phyloP scores from a whole-genome alignment of 2,797 vertebrate species.

The Smutsia gigantea region DNA sequence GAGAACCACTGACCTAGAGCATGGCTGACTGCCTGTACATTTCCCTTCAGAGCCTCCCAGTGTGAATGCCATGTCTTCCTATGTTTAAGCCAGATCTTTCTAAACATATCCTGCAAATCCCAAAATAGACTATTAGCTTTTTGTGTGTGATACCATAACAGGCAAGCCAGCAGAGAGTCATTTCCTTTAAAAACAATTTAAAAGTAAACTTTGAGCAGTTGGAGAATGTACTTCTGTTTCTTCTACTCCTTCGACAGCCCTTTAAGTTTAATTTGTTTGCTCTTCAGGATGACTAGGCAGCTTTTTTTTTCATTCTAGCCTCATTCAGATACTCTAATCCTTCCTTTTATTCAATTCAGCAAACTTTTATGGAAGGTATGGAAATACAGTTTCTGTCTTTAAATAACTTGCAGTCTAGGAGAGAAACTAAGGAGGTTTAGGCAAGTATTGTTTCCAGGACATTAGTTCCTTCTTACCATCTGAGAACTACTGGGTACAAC shows the following conservation, averaged over 20 bases:
- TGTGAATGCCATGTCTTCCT: background rate
- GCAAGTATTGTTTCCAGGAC: background rate
- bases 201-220: constrained; percentile 27
- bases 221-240: constrained; percentile 6
- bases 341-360: constrained; percentile 28
- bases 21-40: background rate
- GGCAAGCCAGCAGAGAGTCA: background rate
- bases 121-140: background rate
- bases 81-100: constrained; percentile 15
- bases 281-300: background rate
- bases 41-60: background rate
- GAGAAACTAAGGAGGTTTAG: background rate
- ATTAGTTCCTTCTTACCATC: background rate
- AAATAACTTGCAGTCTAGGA: background rate
- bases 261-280: background rate
- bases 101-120: background rate
- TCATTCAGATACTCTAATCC: constrained; percentile 48
- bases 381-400: background rate
- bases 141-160: constrained; percentile 1
- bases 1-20: background rate
- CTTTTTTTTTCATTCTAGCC: constrained; percentile 14
- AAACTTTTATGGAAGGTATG: background rate
- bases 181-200: background rate
- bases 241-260: background rate
- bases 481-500: background rate